Conservation (phyloP, 1,140 invertebrate species). For the Harlomillsia oculata region DNA sequence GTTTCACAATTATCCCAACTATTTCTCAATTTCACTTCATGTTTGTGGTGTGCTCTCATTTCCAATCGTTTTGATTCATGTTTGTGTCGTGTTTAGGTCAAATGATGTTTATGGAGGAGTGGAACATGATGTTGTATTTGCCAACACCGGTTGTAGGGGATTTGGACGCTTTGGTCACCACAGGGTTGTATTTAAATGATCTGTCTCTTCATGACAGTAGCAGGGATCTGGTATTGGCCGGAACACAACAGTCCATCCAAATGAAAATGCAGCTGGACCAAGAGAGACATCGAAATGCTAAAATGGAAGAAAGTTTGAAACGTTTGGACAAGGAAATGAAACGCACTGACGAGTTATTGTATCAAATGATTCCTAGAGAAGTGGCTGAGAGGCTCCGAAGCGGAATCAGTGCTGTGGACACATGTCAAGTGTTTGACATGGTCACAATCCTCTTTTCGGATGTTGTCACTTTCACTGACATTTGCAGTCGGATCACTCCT, state of each 20-base stretch:
- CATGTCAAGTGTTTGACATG: conserved; percentile 90
- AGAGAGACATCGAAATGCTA: conserved; percentile 92
- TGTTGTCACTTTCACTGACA: conserved; percentile 92
- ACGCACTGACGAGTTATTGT: conserved; percentile 84
- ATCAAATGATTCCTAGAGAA: conserved; percentile 98
- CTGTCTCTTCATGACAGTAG: conserved; percentile 96
- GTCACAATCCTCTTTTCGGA: conserved; percentile 94
- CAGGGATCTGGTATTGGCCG: conserved; percentile 89
- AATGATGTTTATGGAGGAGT: conserved; percentile 97
- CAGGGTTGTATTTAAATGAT: conserved; percentile 93
- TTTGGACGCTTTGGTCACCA: conserved; percentile 72
- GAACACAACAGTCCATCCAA: conserved; percentile 94
- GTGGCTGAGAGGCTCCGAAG: conserved; percentile 82
- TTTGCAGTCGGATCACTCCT: conserved; percentile 85
- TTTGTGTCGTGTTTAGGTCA: conserved; percentile 57
- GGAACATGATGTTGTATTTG: conserved; percentile 92
- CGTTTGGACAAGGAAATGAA: conserved; percentile 93
- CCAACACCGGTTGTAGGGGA: conserved; percentile 92
- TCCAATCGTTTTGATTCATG: not conserved
- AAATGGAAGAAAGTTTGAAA: conserved; percentile 89
- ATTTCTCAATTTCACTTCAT: not conserved
- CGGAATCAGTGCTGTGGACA: conserved; percentile 87
- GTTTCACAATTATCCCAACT: conserved; percentile 41
- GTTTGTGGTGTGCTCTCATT: not conserved
- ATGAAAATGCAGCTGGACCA: conserved; percentile 89